phyloP scores from a whole-genome alignment of 1,140 invertebrate genomes.

The Parasteatoda tepidariorum region DNA sequence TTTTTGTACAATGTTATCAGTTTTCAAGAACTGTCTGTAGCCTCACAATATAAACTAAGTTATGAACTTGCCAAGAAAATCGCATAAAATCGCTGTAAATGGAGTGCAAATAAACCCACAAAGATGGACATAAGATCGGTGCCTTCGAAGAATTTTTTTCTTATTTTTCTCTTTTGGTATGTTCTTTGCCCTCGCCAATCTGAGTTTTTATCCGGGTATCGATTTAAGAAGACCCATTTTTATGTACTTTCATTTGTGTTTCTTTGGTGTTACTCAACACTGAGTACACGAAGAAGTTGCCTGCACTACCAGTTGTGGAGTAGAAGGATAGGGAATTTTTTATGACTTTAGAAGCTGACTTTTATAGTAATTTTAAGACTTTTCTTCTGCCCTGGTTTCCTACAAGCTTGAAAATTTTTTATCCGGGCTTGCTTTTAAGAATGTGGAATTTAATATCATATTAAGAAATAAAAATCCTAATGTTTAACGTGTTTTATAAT shows the following conservation, averaged over 20 bases:
- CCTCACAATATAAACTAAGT: constrained; percentile 12
- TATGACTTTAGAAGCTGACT: constrained; percentile 9
- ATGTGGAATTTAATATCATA: too few species aligned
- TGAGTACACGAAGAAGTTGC: background rate
- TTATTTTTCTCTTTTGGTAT: background rate
- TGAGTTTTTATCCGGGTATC: constrained; percentile 21
- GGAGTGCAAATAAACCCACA: constrained; percentile 14
- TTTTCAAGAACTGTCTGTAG: background rate
- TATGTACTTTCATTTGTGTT: background rate
- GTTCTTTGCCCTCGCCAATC: constrained; percentile 1
- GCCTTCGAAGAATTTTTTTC: background rate
- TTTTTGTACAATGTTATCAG: too few species aligned
- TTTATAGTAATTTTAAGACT: constrained; percentile 27
- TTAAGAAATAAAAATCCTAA: too few species aligned
- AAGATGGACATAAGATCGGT: constrained; percentile 27
- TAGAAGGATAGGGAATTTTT: constrained; percentile 1
- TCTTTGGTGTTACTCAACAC: constrained; percentile 1
- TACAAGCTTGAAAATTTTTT: too few species aligned
- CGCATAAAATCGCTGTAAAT: constrained; percentile 5
- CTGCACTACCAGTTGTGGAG: background rate
- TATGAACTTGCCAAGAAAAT: background rate
- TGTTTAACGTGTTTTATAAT: too few species aligned
- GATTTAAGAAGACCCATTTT: background rate
- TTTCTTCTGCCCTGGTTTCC: too few species aligned
- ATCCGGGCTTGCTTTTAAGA: too few species aligned